These are phyloP conservation scores for Drosophila anomelani DNA, from an alignment of 2,888 invertebrate genomes.

Conservation along the genomic window DNA sequence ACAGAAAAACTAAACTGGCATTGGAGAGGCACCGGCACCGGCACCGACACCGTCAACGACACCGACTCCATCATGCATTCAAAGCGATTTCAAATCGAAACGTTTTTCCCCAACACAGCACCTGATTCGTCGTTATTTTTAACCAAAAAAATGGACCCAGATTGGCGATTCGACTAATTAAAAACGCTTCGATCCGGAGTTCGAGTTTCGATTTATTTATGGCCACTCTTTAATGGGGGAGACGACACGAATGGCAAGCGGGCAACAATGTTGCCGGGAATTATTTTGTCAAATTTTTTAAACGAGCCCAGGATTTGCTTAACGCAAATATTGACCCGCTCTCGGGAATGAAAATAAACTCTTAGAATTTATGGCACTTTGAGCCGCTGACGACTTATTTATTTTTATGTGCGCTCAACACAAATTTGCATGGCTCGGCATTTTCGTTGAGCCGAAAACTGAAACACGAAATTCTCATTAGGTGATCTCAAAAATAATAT, in stretches of 20 bases:
- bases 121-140: constrained; percentile 70
- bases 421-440: constrained; percentile 67
- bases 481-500: constrained; percentile 51
- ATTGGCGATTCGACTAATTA: constrained; percentile 57
- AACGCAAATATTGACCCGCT: constrained; percentile 74
- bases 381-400: constrained; percentile 57
- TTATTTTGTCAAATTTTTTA: constrained; percentile 67
- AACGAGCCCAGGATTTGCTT: constrained; percentile 61
- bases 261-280: constrained; percentile 62
- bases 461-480: constrained; percentile 75
- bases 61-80: constrained; percentile 57
- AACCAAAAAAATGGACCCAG: constrained; percentile 49
- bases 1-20: constrained; percentile 48
- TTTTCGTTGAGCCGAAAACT: constrained; percentile 62
- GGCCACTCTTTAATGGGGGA: constrained; percentile 53
- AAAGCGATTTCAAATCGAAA: constrained; percentile 30
- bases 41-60: not conserved
- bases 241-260: constrained; percentile 27
- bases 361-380: constrained; percentile 71
- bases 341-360: constrained; percentile 50
- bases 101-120: constrained; percentile 50
- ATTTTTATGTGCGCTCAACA: constrained; percentile 62
- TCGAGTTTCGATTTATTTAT: constrained; percentile 59
- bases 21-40: constrained; percentile 5
- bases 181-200: constrained; percentile 29